phyloP scores from a whole-genome alignment of 2,888 invertebrate species.

The Ischnura elegans region DNA sequence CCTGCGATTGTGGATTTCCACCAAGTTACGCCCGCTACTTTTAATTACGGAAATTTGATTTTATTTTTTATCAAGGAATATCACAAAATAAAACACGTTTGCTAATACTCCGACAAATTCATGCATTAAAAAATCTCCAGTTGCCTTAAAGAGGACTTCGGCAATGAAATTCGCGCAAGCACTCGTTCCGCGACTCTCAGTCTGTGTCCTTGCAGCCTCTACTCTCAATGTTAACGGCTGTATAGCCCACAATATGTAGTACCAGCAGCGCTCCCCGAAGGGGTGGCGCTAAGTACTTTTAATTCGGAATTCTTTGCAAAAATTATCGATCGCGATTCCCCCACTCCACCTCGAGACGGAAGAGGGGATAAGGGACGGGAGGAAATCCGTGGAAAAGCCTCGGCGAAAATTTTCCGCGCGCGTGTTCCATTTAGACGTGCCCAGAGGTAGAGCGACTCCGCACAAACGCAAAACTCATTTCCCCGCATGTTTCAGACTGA shows the following conservation, averaged over 20 bases:
- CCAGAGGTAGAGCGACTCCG: slow-evolving; percentile 21
- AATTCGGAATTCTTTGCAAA: slow-evolving; percentile 10
- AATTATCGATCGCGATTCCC: slow-evolving; percentile 4
- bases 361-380: neutral
- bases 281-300: neutral
- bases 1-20: no score
- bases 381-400: slow-evolving; percentile 7
- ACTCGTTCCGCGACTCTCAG: neutral
- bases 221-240: neutral
- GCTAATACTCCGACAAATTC: no score
- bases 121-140: no score
- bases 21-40: no score
- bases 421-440: slow-evolving; percentile 15
- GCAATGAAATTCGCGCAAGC: no score
- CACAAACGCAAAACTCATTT: slow-evolving; percentile 38
- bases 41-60: no score
- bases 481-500: slow-evolving; percentile 31
- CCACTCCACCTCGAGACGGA: neutral
- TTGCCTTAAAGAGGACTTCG: no score
- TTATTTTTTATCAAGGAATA: no score
- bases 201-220: neutral
- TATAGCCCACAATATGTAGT: neutral
- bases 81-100: no score
- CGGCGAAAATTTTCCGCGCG: neutral
- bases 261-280: neutral